Evolutionary conservation across 2,797 vertebrate species (phyloP).

Genomic region (Cossypha polioptera): DNA sequence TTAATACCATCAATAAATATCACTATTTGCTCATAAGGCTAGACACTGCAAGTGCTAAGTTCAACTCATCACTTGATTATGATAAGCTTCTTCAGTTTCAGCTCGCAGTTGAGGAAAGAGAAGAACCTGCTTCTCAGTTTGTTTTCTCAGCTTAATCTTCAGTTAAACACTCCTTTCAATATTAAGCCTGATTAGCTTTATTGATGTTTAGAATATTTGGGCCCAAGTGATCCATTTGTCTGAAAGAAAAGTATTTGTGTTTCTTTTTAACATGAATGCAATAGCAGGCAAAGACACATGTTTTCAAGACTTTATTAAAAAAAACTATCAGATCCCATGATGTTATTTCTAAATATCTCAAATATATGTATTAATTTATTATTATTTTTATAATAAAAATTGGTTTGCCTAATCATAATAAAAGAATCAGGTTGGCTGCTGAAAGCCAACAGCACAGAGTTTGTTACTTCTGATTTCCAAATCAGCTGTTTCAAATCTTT

Average conservation of each 20-base stretch:
- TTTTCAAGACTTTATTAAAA: background rate
- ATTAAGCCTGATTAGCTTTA: constrained; percentile 64
- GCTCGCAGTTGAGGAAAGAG: constrained; percentile 44
- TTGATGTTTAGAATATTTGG: constrained; percentile 56
- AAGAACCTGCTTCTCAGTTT: constrained; percentile 59
- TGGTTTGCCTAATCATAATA: background rate
- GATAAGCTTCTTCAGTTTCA: constrained; percentile 66
- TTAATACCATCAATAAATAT: constrained; percentile 67
- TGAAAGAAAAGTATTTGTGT: background rate
- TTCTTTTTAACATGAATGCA: background rate
- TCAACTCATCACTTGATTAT: constrained; percentile 63
- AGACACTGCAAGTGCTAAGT: constrained; percentile 63
- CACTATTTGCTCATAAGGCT: constrained; percentile 60
- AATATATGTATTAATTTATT: background rate
- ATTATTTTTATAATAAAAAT: background rate
- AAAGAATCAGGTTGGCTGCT: background rate
- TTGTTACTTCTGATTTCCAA: background rate
- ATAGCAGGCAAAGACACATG: background rate
- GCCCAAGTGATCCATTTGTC: background rate
- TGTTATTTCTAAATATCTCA: background rate
- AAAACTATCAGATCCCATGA: background rate
- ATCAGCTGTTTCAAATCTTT: background rate
- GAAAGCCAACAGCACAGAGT: background rate
- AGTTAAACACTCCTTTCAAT: constrained; percentile 58
- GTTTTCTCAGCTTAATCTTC: constrained; percentile 64